Evolutionary conservation across 2,888 invertebrate species (phyloP).

Genomic region (Siphlonurus alternatus): DNA sequence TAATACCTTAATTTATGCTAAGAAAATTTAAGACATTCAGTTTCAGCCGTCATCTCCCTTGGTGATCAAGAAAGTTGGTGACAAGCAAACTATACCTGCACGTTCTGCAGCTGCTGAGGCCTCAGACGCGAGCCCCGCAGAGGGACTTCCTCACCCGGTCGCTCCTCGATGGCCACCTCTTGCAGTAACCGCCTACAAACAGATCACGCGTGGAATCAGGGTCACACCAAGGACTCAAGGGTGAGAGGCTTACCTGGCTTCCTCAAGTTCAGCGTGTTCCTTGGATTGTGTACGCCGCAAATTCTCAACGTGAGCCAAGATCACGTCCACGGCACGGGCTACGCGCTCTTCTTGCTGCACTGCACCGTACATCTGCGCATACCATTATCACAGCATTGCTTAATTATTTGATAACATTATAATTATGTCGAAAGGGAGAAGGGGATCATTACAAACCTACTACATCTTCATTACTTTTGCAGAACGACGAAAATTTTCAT

Average conservation of each 20-base stretch:
- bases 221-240: no score
- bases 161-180: not conserved
- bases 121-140: not conserved
- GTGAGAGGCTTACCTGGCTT: constrained; percentile 35
- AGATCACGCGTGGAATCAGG: no score
- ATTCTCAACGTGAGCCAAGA: constrained; percentile 39
- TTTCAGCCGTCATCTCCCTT: no score
- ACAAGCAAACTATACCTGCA: not conserved
- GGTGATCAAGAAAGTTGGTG: no score
- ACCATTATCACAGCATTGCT: not conserved
- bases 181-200: not conserved
- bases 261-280: constrained; percentile 36
- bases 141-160: not conserved
- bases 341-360: constrained; percentile 39
- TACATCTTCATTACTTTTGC: no score
- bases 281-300: constrained; percentile 36
- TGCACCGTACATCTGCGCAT: constrained; percentile 29
- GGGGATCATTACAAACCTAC: no score
- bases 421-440: no score
- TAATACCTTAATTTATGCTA: no score
- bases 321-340: constrained; percentile 35
- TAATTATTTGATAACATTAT: not conserved
- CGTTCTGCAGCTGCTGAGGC: not conserved
- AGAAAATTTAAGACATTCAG: no score
- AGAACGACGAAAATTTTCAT: no score